Base-by-base conservation (phyloP, 1,140 invertebrate species). In the Drosophila asahinai region DNA sequence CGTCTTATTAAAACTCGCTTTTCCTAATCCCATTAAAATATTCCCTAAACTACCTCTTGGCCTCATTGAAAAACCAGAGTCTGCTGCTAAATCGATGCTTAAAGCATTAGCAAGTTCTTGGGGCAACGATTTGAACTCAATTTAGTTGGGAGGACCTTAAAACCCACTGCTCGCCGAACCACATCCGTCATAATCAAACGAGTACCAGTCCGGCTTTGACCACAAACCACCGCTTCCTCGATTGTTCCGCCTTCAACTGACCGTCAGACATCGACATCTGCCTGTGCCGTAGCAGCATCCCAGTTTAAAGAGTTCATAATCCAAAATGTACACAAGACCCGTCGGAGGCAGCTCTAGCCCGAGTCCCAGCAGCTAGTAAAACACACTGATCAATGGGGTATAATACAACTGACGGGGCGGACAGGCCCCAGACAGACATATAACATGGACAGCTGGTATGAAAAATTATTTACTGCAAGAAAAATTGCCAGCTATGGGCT, bases 391-490 rank as follows among this genome's bases (percentile, higher is more conserved):
- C 83, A 86, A 86, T 86, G 83, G 82, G 70, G 75, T 79, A 79
- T 86, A 86, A 86, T 73, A 52, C 67, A 67, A 49, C 30, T 30
- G 51, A 40, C 51, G 30, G 60, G 60, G n/a, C 22, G 61, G 30
- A 81, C 52, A 47, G n/a, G 36, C 43, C 40, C 49, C 59, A 72
- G 62, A 62, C 84, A 83, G 66, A 89, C 81, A 74, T 55, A 83
- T 52, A 81, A 71, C 77, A 83, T 71, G 84, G 81, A 84, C 81
- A 87, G 84, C 59, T 87, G 81, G 86, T 81, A 89, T 91, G 86
- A 91, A 91, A 91, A 90, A 90, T 90, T 86, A 86, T 90, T 91
- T 90, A 90, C 82, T 82, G 82, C 86, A 90, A 77, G 86, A 91
- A 90, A 90, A 89, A 89, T 89, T 61, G 71, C 78, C 74, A 74